Conservation (phyloP, 2,888 invertebrate species). For the Zootermopsis nevadensis region DNA sequence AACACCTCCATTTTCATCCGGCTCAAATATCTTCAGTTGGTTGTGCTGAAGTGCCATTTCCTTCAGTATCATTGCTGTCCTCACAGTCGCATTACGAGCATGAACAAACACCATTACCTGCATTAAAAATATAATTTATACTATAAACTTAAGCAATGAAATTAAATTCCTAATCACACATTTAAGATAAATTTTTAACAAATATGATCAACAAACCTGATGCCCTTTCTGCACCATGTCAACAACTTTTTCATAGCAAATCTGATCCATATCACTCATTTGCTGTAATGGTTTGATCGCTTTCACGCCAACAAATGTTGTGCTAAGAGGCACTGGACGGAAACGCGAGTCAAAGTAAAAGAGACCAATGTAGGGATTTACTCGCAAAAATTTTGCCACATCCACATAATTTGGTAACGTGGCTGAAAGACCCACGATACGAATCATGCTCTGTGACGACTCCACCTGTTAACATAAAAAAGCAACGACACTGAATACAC, state of each 20-base stretch:
- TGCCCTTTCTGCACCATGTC: conserved; percentile 90
- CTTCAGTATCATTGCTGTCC: conserved; percentile 85
- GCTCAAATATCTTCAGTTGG: conserved; percentile 76
- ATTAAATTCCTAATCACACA: too few relatives aligned
- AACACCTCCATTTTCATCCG: conserved; percentile 71
- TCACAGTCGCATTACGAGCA: conserved; percentile 94
- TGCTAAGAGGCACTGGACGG: conserved; percentile 93
- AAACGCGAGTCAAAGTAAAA: conserved; percentile 96
- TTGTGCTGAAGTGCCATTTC: conserved; percentile 84
- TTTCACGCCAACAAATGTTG: conserved; percentile 90
- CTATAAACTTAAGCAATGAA: background rate
- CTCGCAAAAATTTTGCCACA: conserved; percentile 92
- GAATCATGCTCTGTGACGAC: conserved; percentile 92
- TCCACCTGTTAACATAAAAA: conserved; percentile 70
- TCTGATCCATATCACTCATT: conserved; percentile 85
- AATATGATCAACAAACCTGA: conserved; percentile 71
- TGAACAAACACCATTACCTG: conserved; percentile 97
- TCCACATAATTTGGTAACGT: conserved; percentile 98
- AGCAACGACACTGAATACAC: too few relatives aligned
- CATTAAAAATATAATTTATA: conserved; percentile 33
- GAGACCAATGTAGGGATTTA: conserved; percentile 89
- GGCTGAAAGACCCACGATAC: conserved; percentile 96
- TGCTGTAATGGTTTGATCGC: conserved; percentile 71
- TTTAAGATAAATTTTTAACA: too few relatives aligned
- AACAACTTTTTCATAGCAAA: conserved; percentile 92